Percentiles rank a stretch among this genome's conserved stretches.
These are phyloP conservation scores for Notechis scutatus DNA, from an alignment of 2,113 vertebrate genomes.

Conservation along the genomic window DNA sequence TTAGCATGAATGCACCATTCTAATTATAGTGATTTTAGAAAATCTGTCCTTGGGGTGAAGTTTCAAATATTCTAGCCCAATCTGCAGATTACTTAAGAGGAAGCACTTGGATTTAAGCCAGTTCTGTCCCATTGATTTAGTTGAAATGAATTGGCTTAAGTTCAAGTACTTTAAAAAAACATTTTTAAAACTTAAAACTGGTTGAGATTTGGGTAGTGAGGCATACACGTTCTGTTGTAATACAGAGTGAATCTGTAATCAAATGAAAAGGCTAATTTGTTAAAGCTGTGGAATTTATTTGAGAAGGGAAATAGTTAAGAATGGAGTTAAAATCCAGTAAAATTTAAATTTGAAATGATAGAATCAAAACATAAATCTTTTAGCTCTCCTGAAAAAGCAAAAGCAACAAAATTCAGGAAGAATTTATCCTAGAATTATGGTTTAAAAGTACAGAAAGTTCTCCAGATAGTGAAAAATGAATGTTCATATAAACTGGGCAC, in stretches of 20 bases:
- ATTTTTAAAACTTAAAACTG: constrained; percentile 2
- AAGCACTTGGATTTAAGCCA: constrained; percentile 25
- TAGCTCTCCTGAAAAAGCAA: not conserved
- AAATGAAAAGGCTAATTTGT: not conserved
- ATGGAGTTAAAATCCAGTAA: not conserved
- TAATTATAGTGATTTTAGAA: constrained; percentile 30
- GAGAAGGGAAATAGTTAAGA: not conserved
- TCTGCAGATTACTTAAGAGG: constrained; percentile 10
- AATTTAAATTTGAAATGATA: not conserved
- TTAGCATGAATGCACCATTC: constrained; percentile 20
- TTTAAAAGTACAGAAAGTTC: not conserved
- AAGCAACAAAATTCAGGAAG: not conserved
- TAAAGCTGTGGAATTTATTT: not conserved
- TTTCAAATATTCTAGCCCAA: constrained; percentile 8
- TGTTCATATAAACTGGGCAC: not conserved
- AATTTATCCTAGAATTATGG: not conserved
- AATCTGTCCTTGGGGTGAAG: constrained; percentile 25
- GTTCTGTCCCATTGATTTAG: constrained; percentile 15
- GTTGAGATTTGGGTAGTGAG: constrained; percentile 1
- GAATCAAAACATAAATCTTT: not conserved
- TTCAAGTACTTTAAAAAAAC: not conserved
- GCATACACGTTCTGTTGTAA: not conserved
- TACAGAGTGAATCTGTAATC: not conserved
- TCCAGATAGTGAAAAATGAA: not conserved
- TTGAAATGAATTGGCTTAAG: constrained; percentile 25